phyloP scores from a whole-genome alignment of 2,113 vertebrate species.

The Lepidothrix coronata region DNA sequence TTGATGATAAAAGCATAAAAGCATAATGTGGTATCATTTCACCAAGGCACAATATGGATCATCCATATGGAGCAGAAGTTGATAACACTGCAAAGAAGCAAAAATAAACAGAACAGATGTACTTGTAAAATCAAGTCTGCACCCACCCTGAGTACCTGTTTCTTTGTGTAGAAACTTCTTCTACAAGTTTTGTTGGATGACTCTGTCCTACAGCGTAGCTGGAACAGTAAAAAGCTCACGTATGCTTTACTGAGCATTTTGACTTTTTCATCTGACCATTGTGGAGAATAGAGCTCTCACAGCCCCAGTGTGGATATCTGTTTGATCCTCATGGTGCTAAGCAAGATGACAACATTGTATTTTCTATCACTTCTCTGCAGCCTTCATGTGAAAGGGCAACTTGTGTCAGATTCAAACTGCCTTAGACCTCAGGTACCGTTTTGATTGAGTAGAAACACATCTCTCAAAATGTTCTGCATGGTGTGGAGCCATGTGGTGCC shows the following conservation, averaged over 20 bases:
- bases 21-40: conserved; percentile 80
- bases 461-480: background rate
- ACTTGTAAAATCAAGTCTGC: conserved; percentile 79
- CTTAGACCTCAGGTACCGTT: background rate
- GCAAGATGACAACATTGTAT: background rate
- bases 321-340: background rate
- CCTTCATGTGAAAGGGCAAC: background rate
- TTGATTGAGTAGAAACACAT: background rate
- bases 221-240: background rate
- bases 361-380: background rate
- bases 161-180: conserved; percentile 71
- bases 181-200: conserved; percentile 53
- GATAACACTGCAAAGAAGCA: conserved; percentile 78
- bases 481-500: background rate
- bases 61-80: conserved; percentile 82
- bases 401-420: background rate
- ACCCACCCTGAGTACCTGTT: conserved; percentile 75
- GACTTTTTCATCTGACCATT: rapidly evolving
- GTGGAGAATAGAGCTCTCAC: background rate
- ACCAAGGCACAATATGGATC: conserved; percentile 81
- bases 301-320: background rate
- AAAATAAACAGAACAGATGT: conserved; percentile 85
- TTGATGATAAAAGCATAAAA: conserved; percentile 84
- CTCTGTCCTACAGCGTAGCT: background rate
- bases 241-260: background rate